Conservation (phyloP, 2,113 vertebrate genomes). For the Cololabis saira region DNA sequence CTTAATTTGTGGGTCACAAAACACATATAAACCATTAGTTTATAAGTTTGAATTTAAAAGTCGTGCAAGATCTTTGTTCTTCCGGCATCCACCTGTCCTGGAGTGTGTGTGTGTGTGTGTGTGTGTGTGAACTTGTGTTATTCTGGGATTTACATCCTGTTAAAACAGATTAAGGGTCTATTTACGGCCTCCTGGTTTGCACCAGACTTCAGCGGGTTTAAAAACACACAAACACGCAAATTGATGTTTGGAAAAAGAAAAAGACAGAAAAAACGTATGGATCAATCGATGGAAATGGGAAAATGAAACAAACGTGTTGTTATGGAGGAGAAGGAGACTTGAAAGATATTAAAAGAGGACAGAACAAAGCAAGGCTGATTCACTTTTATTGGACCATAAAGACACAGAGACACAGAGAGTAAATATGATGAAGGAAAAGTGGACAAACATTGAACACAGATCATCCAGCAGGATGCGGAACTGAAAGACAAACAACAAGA, state of each 20-base stretch:
- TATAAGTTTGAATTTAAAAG: no score
- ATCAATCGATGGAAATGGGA: neutral
- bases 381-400: slow-evolving; percentile 65
- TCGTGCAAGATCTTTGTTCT: no score
- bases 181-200: slow-evolving; percentile 22
- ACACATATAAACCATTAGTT: no score
- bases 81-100: no score
- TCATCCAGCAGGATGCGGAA: neutral
- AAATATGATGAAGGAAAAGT: slow-evolving; percentile 28
- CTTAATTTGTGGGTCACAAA: no score
- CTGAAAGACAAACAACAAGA: slow-evolving; percentile 31
- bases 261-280: neutral
- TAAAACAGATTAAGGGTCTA: slow-evolving; percentile 67
- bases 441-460: slow-evolving; percentile 31
- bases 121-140: slow-evolving; percentile 25
- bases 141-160: slow-evolving; percentile 55
- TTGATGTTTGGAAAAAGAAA: slow-evolving; percentile 5
- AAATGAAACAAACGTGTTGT: neutral
- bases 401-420: slow-evolving; percentile 47
- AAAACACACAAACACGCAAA: neutral
- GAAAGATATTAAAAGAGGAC: slow-evolving; percentile 57
- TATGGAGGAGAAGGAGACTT: slow-evolving; percentile 3
- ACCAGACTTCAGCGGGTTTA: slow-evolving; percentile 15
- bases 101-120: neutral
- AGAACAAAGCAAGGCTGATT: slow-evolving; percentile 62